Conservation (phyloP, 1,140 invertebrate genomes). For the Drosophila kepulauana region DNA sequence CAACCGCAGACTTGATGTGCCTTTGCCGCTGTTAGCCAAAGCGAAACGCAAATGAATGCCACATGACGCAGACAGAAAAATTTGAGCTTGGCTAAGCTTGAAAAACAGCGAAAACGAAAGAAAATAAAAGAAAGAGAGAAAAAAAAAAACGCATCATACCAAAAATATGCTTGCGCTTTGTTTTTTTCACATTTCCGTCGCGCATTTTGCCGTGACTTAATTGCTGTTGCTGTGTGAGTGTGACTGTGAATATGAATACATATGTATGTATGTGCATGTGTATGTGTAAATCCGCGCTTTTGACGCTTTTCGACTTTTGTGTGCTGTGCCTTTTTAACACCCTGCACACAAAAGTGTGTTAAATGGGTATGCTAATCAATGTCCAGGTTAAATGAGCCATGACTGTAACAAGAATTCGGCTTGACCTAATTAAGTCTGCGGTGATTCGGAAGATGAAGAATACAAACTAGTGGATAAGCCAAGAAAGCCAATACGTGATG, state of each 20-base stretch:
- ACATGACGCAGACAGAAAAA: slow-evolving; percentile 78
- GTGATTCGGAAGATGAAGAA: no score
- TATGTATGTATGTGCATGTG: slow-evolving; percentile 17
- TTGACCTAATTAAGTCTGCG: no score
- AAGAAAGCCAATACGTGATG: no score
- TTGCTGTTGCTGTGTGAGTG: slow-evolving; percentile 58
- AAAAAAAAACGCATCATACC: slow-evolving; percentile 42
- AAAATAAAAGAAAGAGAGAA: slow-evolving; percentile 23
- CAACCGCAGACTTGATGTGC: slow-evolving; percentile 51
- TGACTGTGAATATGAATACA: slow-evolving; percentile 29
- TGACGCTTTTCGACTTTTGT: slow-evolving; percentile 79
- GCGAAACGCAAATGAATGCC: slow-evolving; percentile 69
- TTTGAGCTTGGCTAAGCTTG: slow-evolving; percentile 49
- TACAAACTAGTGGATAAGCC: no score
- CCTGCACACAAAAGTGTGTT: slow-evolving; percentile 20
- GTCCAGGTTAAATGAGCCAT: not conserved
- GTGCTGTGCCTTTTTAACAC: slow-evolving; percentile 46
- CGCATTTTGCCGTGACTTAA: slow-evolving; percentile 80
- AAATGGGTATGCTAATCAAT: slow-evolving; percentile 15
- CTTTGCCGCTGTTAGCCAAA: slow-evolving; percentile 37
- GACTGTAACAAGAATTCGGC: not conserved
- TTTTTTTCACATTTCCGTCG: slow-evolving; percentile 73
- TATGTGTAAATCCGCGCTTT: slow-evolving; percentile 64
- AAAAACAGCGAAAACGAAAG: slow-evolving; percentile 45
- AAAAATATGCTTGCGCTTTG: slow-evolving; percentile 68